These are phyloP conservation scores for Theristus sp. DNA, from an alignment of 2,888 invertebrate species.

Conservation along the genomic window DNA sequence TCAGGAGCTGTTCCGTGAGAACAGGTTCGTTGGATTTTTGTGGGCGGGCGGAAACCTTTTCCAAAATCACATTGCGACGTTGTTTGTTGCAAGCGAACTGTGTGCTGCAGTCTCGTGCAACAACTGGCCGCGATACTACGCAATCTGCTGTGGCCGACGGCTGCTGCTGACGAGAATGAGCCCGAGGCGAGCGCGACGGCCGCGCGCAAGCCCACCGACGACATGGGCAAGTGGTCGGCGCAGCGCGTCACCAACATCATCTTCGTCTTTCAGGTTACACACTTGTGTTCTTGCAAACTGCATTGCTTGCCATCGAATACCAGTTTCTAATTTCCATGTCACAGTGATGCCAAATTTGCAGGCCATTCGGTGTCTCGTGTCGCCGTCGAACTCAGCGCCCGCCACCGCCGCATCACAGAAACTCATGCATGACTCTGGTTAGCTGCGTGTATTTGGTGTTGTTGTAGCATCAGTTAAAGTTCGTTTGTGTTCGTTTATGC, in stretches of 20 bases:
- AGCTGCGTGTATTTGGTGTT: too few species aligned
- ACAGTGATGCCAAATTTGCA: too few species aligned
- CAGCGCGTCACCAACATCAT: slow-evolving; percentile 37
- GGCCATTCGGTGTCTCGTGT: slow-evolving; percentile 67
- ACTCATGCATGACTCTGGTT: slow-evolving; percentile 61
- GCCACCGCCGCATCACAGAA: slow-evolving; percentile 60
- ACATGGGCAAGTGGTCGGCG: slow-evolving; percentile 37
- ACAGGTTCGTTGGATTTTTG: slow-evolving; percentile 11
- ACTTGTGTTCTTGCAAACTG: too few species aligned
- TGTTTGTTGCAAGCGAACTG: too few species aligned
- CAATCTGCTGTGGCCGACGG: slow-evolving; percentile 51
- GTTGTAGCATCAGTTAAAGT: too few species aligned
- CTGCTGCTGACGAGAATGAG: slow-evolving; percentile 10
- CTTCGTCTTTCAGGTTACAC: slow-evolving; percentile 8
- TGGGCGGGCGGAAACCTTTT: slow-evolving; percentile 10
- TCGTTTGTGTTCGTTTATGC: too few species aligned
- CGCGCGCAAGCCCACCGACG: neutral
- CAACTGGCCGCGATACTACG: slow-evolving; percentile 45
- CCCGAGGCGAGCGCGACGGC: too few species aligned
- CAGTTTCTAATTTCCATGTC: too few species aligned
- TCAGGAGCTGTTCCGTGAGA: slow-evolving; percentile 95
- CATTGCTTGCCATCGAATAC: too few species aligned
- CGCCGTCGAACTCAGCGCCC: slow-evolving; percentile 75
- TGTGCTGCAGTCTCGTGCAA: slow-evolving; percentile 63
- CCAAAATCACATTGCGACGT: too few species aligned